Base-by-base conservation (phyloP, 2,797 vertebrate species). In the Sebastes reedi region DNA sequence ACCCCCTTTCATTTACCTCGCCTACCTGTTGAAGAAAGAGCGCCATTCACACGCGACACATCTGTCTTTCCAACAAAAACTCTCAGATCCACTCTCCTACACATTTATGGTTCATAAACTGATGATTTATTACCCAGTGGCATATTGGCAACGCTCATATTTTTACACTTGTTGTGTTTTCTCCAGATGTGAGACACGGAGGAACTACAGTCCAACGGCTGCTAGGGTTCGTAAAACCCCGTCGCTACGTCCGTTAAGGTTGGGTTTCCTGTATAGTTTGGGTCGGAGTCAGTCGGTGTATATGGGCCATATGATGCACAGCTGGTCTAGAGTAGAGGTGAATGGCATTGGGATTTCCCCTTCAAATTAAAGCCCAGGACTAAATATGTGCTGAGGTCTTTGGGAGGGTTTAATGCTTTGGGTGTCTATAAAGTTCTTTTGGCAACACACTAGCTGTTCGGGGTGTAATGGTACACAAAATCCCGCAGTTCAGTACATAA, bases 231-330 rank as follows among this genome's bases (percentile, higher is more conserved):
- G 11, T 81, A 74, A 82, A 82, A 86, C 58, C 42, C 67, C 2
- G 3, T 18, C n/a, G 25, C 77, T 71, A 6, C 34, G 36, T 81
- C 69, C 66, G 75, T 69, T 67, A 58, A 77, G 70, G 67, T 69
- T 59, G 67, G 77, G 39, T 59, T 88, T 89, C 77, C 67, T 89
- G 77, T 75, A 29, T 61, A 67, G 69, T 30, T 77, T 79, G 71
- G 80, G 55, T 60, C 55, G 18, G 79, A 77, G 73, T 83, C 82
- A 73, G 68, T 65, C 39, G 29, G 22, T 62, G 42, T 70, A 67
- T 65, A 79, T 22, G 67, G 67, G 66, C 75, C 90, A 84, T 77
- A 64, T 82, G 82, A 89, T 82, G 75, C 77, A 84, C 90, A 90
- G 82, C 88, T 88, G 87, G 80, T 58, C 50, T 46, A 42, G 55